Evolutionary conservation across 2,113 vertebrate species (phyloP).

Genomic region (Boulengeromyrus knoepffleri): DNA sequence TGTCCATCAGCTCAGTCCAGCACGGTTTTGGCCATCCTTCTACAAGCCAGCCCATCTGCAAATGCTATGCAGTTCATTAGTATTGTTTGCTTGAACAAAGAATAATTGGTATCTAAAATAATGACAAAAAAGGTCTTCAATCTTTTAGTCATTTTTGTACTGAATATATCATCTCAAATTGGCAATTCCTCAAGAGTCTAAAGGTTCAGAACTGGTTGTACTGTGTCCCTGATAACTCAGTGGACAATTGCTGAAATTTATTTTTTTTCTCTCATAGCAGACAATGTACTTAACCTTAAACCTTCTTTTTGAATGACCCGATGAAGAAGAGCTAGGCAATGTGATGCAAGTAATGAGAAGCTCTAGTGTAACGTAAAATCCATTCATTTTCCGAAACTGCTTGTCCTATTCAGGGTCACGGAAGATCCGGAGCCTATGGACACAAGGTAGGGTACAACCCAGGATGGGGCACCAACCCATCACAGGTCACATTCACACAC

Average conservation of each 20-base stretch:
- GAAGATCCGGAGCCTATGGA: no score
- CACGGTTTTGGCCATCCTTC: neutral
- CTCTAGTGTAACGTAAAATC: neutral
- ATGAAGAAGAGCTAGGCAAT: neutral
- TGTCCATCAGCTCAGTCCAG: slow-evolving; percentile 18
- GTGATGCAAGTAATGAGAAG: neutral
- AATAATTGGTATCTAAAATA: neutral
- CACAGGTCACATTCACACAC: no score
- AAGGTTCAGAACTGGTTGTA: neutral
- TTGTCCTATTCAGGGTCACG: no score
- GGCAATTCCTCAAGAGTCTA: neutral
- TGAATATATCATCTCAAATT: neutral
- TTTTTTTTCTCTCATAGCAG: neutral
- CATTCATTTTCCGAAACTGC: no score
- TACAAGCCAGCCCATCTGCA: neutral
- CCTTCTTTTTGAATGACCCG: neutral
- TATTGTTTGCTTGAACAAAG: neutral
- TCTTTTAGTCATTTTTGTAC: neutral
- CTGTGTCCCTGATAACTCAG: neutral
- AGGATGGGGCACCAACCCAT: no score
- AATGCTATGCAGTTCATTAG: neutral
- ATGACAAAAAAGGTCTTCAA: neutral
- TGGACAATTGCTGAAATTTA: neutral
- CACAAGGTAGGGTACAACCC: no score
- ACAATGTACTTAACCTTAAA: neutral